These are phyloP conservation scores for Anthrax anthrax DNA, from an alignment of 2,888 invertebrate species.

Conservation along the genomic window DNA sequence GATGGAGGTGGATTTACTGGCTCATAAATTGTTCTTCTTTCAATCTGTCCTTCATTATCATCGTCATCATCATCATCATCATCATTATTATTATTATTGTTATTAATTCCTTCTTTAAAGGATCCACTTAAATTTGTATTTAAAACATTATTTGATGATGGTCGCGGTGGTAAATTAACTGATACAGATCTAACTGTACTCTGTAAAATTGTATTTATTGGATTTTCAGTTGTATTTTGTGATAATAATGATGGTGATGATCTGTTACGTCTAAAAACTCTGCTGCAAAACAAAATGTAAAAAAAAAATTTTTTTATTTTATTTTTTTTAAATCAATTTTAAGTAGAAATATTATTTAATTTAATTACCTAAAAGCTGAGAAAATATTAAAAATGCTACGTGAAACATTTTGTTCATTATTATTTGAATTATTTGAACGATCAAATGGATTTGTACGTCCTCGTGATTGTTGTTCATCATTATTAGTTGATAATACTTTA, in stretches of 20 bases:
- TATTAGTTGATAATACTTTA: neutral
- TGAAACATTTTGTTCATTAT: constrained; percentile 6
- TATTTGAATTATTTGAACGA: constrained; percentile 27
- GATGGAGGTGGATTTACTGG: constrained; percentile 15
- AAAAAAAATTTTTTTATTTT: neutral
- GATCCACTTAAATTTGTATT: constrained; percentile 35
- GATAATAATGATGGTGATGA: neutral
- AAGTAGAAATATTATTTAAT: neutral
- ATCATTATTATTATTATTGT: constrained; percentile 13
- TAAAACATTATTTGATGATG: constrained; percentile 30
- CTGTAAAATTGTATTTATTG: neutral
- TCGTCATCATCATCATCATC: constrained; percentile 19
- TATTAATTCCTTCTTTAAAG: constrained; percentile 27
- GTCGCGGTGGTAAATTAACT: constrained; percentile 6
- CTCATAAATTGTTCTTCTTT: constrained; percentile 28
- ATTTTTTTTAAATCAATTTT: neutral
- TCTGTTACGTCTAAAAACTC: constrained; percentile 16
- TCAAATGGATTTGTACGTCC: constrained; percentile 32
- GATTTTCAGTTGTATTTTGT: neutral
- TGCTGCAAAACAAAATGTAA: constrained; percentile 1
- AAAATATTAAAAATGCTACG: neutral
- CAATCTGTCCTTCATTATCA: constrained; percentile 11
- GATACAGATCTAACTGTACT: constrained; percentile 5
- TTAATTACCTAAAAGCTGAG: constrained; percentile 20
- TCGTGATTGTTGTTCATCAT: neutral